Conservation (phyloP, 2,797 vertebrate genomes). For the Rhinatrema bivittatum region DNA sequence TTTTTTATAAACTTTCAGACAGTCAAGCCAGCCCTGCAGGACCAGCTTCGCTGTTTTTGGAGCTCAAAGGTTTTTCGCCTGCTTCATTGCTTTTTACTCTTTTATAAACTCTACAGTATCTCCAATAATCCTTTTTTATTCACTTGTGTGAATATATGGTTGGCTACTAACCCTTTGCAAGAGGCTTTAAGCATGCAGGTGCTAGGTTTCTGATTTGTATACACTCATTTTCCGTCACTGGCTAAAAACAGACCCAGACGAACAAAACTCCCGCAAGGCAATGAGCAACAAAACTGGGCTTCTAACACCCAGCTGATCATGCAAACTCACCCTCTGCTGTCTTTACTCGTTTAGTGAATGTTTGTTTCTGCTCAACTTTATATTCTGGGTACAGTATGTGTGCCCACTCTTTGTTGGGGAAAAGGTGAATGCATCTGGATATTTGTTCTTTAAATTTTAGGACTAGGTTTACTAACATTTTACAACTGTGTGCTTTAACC, state of each 20-base stretch:
- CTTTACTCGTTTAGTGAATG: slow-evolving; percentile 57
- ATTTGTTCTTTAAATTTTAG: slow-evolving; percentile 3
- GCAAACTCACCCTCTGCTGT: slow-evolving; percentile 45
- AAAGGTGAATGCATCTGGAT: slow-evolving; percentile 2
- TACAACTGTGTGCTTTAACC: too few relatives aligned
- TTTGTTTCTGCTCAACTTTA: slow-evolving; percentile 53
- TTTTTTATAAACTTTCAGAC: slow-evolving; percentile 69
- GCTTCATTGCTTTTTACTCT: slow-evolving; percentile 50
- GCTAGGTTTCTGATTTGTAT: slow-evolving; percentile 20
- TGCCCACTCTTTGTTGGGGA: slow-evolving; percentile 1
- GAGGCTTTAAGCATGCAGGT: slow-evolving; percentile 47
- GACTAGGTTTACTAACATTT: slow-evolving; percentile 7
- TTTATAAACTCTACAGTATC: slow-evolving; percentile 37
- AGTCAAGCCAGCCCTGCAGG: slow-evolving; percentile 63
- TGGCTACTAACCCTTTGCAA: slow-evolving; percentile 54
- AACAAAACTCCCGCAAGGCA: slow-evolving; percentile 13
- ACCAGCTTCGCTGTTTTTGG: slow-evolving; percentile 69
- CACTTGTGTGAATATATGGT: slow-evolving; percentile 44
- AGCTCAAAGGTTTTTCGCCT: slow-evolving; percentile 67
- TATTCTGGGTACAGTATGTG: slow-evolving; percentile 9
- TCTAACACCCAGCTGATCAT: slow-evolving; percentile 54
- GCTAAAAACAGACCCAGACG: slow-evolving; percentile 26
- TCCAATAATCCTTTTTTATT: slow-evolving; percentile 34
- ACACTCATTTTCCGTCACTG: slow-evolving; percentile 1
- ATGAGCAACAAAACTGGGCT: slow-evolving; percentile 29